Base-by-base conservation (phyloP, 2,888 invertebrate genomes). In the Itoplectis maculator region DNA sequence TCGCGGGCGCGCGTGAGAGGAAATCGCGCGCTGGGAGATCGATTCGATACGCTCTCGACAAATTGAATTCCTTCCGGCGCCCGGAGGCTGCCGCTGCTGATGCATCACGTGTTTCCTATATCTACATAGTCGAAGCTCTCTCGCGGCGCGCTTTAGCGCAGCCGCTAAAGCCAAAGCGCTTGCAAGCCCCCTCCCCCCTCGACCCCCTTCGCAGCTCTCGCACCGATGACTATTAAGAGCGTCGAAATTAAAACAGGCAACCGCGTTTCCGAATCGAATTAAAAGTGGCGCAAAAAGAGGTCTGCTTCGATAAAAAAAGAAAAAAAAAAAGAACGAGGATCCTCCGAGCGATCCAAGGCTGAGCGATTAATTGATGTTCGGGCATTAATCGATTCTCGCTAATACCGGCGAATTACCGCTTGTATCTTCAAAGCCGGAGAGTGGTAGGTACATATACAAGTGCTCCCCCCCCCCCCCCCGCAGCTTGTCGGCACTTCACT, bases 41-140 rank as follows among this genome's bases (percentile, higher is more conserved):
- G 82, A 79, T 78, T 84, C 78, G 81, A 78, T 79, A 79, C 75
- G 74, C 66, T 70, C 54, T 75, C 84, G 82, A 84, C 77, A 82
- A 82, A 82, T 82, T 78, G 81, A 82, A 82, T 82, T 78, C 74
- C 81, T 78, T 82, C 81, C 78, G 74, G 73, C 73, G 56, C 74
- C 73, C 51, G 61, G 73, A 73, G 76, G 72, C 75, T 70, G 78
- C 51, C 68, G 59, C 61, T 20, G 74, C 81, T 65, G 78, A 70
- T 78, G 81, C 81, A 78, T 82, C 78, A 42, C 70, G 35, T 63
- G 74, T 69, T 77, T 56, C 40, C 56, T 63, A 73, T 68, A 20
- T 40, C 23, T 56, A 61, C 23, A 29, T 23, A 29, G 13, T 51
- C 51, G 51, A 51, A 23, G 15, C 13, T 18, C 37, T 11, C 18